Evolutionary conservation across 2,888 invertebrate species (phyloP), one percentile per base, ranked within the genome.

Genomic region (Tolmerus cingulatus): DNA sequence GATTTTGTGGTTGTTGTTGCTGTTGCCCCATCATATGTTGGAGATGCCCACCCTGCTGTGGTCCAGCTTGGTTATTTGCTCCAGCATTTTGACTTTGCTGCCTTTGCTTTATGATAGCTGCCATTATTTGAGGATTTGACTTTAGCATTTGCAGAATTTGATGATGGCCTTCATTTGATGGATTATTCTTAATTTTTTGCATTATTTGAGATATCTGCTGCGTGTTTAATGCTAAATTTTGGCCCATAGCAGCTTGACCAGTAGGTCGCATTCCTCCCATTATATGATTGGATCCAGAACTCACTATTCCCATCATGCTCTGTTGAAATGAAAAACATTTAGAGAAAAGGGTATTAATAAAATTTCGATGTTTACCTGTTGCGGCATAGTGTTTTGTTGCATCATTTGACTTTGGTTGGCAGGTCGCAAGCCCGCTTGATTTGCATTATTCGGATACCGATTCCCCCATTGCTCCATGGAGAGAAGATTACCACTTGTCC

Each of bases 81-180:
- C 86, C 87, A 27, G 88, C 87, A 89, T 92, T 92, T 90, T 92
- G 91, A 89, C 91, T 92, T 89, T 92, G 95, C 93, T 96, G 96
- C 91, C 97, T 94, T 92, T 97, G 97, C 91, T 98, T 97, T 89
- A 98, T 97, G 91, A 98, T 98, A 86, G 98, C 97, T 87, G 98
- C 97, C 97, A 98, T 98, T 78, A 99, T 94, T 90, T 97, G 97
- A 66, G 98, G 98, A 93, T 98, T 98, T 89, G 97, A 96, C 93
- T 98, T 98, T 89, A 98, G 95, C 91, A 98, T 97, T 91, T 96
- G 95, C 89, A 98, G 94, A 88, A 97, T 95, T 93, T 97, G 96
- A 91, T 96, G 96, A 91, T 98, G 98, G 91, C 98, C 98, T 91
- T 98, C 97, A 89, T 96, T 97, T 81, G 97, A 96, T 90, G 96